These are phyloP conservation scores for Choristoneura fumiferana DNA, from an alignment of 1,140 invertebrate species.

Conservation along the genomic window DNA sequence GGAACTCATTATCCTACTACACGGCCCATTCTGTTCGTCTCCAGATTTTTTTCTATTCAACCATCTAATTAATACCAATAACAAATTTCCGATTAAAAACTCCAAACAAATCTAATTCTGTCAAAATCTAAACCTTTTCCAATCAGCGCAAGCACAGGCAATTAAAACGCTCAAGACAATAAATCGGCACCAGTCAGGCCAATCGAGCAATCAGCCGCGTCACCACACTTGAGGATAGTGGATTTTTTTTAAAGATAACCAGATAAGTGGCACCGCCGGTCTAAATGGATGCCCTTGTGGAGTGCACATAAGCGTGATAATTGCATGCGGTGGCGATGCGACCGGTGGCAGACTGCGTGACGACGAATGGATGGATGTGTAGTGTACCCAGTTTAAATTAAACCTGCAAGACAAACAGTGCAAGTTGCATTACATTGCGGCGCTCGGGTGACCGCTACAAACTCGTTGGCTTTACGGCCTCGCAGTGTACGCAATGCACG, in stretches of 20 bases:
- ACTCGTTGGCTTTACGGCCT: too few relatives aligned
- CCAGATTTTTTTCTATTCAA: too few relatives aligned
- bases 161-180: conserved; percentile 3
- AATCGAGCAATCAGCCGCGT: neutral
- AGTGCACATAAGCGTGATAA: neutral
- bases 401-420: too few relatives aligned
- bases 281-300: neutral
- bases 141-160: conserved; percentile 5
- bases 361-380: conserved; percentile 2
- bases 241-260: neutral
- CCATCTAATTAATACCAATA: too few relatives aligned
- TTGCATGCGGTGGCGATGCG: neutral
- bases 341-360: conserved; percentile 8
- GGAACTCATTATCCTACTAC: too few relatives aligned
- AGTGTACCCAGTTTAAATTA: neutral
- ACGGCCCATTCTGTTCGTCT: too few relatives aligned
- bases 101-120: neutral
- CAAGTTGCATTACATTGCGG: too few relatives aligned
- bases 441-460: too few relatives aligned
- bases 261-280: neutral
- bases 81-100: too few relatives aligned
- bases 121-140: neutral
- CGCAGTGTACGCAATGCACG: too few relatives aligned
- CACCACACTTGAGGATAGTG: neutral
- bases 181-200: neutral